Evolutionary conservation across 2,113 vertebrate genomes (phyloP).

Genomic region (Gymnobelideus leadbeateri): DNA sequence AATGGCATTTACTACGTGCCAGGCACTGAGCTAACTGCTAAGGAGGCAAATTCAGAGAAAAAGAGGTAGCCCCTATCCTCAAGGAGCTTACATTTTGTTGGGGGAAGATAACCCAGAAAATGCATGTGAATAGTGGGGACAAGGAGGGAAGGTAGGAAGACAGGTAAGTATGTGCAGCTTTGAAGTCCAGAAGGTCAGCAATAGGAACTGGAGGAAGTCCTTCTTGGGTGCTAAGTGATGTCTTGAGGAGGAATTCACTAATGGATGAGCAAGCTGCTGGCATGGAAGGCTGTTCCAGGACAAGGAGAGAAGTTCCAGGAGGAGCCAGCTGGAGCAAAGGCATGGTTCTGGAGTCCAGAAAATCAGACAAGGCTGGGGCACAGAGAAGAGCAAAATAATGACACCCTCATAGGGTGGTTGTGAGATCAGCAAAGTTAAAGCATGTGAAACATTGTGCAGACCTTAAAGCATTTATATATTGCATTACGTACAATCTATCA

Average conservation of each 20-base stretch:
- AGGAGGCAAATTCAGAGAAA: background rate
- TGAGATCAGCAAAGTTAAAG: background rate
- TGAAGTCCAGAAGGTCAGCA: background rate
- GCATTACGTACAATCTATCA: background rate
- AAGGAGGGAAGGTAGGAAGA: background rate
- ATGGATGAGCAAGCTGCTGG: background rate
- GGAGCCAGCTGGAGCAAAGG: background rate
- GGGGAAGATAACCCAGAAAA: background rate
- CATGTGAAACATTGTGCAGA: background rate
- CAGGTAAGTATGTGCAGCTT: too few relatives aligned
- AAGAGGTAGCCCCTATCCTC: background rate
- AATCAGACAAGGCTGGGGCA: background rate
- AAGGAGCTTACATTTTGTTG: background rate
- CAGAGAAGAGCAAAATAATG: background rate
- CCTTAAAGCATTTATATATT: background rate
- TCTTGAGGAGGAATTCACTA: background rate
- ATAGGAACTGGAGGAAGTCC: background rate
- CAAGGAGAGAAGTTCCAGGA: too few relatives aligned
- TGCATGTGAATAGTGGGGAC: background rate
- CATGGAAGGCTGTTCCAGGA: background rate
- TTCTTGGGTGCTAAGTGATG: background rate
- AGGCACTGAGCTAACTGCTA: background rate
- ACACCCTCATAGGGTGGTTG: background rate
- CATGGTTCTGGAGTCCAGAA: background rate
- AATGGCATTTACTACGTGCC: too few relatives aligned